These are phyloP conservation scores for Pachyramphus minor DNA, from an alignment of 2,113 vertebrate genomes.

Conservation along the genomic window DNA sequence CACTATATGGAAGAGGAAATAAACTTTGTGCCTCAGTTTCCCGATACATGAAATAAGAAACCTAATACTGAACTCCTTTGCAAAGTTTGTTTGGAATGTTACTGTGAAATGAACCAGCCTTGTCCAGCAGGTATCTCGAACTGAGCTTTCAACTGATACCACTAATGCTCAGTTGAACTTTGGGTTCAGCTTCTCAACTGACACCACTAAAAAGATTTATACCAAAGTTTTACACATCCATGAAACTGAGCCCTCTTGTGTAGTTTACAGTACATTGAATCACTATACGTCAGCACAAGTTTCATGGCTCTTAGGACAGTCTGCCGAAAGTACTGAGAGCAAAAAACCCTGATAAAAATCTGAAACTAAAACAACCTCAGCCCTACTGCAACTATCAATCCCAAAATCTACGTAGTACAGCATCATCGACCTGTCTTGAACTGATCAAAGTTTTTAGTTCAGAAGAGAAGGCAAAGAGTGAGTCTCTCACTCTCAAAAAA, in stretches of 20 bases:
- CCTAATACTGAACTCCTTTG: neutral
- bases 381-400: neutral
- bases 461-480: neutral
- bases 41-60: neutral
- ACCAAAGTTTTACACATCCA: neutral
- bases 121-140: neutral
- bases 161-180: neutral
- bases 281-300: neutral
- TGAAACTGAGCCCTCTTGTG: neutral
- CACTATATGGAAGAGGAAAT: neutral
- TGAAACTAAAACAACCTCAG: neutral
- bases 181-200: neutral
- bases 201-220: neutral
- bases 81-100: neutral
- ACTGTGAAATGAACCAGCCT: neutral
- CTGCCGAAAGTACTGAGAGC: neutral
- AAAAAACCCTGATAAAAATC: neutral
- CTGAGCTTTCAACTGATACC: neutral
- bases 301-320: neutral
- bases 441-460: neutral
- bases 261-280: neutral
- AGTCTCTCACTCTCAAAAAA: no score
- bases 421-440: neutral
- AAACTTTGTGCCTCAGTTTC: constrained; percentile 10
- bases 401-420: neutral